Evolutionary conservation across 2,888 invertebrate species (phyloP), one percentile per base, ranked within the genome.

Genomic region (Drosophila nr. fundita): DNA sequence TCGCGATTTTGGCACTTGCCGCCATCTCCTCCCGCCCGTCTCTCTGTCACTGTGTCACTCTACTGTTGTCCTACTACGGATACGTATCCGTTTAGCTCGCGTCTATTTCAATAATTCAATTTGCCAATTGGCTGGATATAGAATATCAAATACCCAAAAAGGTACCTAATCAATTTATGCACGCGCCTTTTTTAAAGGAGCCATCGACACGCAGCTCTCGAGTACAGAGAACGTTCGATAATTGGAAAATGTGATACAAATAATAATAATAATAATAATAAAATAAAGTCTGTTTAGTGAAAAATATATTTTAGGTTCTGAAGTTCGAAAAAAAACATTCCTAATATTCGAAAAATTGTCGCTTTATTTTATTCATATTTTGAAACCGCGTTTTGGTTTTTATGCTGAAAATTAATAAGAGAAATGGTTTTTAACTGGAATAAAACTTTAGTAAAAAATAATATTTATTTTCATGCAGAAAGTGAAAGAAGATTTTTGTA

Each of bases 101-200:
- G 38, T 52, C 53, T 18, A 15, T 34, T 53, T 30, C 55, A 45
- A 50, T 87, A 84, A 84, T 88, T 84, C 64, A 84, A 88, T 84
- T 84, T 87, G 29, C 62, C 55, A 36, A 58, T 48, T 48, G 45
- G 48, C 48, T 58, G 57, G 57, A 38, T 57, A 57, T 57, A 40
- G 27, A 40, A 24, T 29, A 45, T 45, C 15, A 18, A 45, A 45
- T 24, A 66, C 21, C 15, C 5, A 42, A 52, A 72, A 77, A 86
- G 83, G 88, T 83, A 83, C 70, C 65, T 45, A 65, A 42, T 65
- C 49, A 71, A 83, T 57, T 38, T 38, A 27, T 55, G 36, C 36
- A 36, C 24, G 34, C 53, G 53, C 68, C 60, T 4, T 18, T 55
- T 29, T 59, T 77, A 64, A 70, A 86, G 73, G 55, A 77, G 40